phyloP scores from a whole-genome alignment of 2,888 invertebrate genomes.

The Drosophila paranaensis region DNA sequence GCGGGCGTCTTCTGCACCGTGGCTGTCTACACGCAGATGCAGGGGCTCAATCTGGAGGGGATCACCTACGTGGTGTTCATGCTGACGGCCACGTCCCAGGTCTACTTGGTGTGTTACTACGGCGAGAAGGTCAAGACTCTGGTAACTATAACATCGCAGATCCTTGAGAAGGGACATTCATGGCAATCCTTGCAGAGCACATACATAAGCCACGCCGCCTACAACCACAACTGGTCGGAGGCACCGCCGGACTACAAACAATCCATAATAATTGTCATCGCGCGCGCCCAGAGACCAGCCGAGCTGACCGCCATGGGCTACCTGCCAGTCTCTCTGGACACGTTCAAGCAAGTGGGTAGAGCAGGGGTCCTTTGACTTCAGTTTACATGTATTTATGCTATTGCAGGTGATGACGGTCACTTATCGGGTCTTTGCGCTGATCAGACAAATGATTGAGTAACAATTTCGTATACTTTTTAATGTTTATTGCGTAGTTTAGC shows the following conservation, averaged over 20 bases:
- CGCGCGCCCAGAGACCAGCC: constrained; percentile 64
- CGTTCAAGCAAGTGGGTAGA: constrained; percentile 67
- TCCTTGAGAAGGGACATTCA: neutral
- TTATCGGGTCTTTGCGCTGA: constrained; percentile 66
- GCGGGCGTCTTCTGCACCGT: constrained; percentile 46
- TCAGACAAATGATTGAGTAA: constrained; percentile 55
- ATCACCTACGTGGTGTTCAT: constrained; percentile 37
- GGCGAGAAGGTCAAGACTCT: constrained; percentile 46
- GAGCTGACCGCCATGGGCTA: constrained; percentile 71
- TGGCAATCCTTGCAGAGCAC: constrained; percentile 56
- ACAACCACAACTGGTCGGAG: constrained; percentile 70
- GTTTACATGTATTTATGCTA: neutral
- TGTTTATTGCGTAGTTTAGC: constrained; percentile 11
- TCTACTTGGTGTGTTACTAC: constrained; percentile 51
- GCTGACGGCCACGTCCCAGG: constrained; percentile 28
- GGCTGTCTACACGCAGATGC: constrained; percentile 33
- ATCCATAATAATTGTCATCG: constrained; percentile 64
- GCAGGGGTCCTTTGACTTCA: too few species aligned
- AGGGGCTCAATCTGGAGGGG: constrained; percentile 47
- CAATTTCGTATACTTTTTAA: neutral
- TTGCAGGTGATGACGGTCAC: constrained; percentile 66
- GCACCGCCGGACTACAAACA: constrained; percentile 69
- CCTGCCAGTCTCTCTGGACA: constrained; percentile 62
- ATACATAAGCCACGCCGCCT: constrained; percentile 58
- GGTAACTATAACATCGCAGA: constrained; percentile 21